Evolutionary conservation across 2,113 vertebrate genomes (phyloP).

Genomic region (Plecturocebus donacophilus): DNA sequence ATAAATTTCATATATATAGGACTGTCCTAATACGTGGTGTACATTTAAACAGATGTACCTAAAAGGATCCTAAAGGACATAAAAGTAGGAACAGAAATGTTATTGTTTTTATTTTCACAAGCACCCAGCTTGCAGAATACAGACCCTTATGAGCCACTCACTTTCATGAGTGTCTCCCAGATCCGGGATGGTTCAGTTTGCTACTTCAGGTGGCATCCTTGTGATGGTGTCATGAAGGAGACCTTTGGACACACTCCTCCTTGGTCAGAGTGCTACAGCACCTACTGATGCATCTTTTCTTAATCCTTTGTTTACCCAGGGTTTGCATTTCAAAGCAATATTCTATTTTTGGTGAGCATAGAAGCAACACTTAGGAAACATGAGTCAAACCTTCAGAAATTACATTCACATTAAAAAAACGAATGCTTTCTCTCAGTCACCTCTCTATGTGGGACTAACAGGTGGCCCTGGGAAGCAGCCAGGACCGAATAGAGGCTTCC

Average conservation of each 20-base stretch:
- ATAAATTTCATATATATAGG: not conserved
- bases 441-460: slow-evolving; percentile 36
- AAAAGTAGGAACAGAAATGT: not conserved
- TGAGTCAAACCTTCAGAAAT: not conserved
- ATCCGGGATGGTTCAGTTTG: not conserved
- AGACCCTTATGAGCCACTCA: not conserved
- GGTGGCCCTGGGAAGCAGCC: slow-evolving; percentile 57
- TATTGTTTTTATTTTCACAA: not conserved
- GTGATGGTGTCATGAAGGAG: not conserved
- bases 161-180: not conserved
- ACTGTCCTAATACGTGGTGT: not conserved
- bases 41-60: not conserved
- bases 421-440: slow-evolving; percentile 40
- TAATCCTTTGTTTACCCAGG: not conserved
- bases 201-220: not conserved
- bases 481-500: slow-evolving; percentile 53
- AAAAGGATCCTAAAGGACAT: not conserved
- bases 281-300: not conserved
- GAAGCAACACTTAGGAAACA: slow-evolving; percentile 52
- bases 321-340: not conserved
- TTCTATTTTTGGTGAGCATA: not conserved
- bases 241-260: not conserved
- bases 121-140: not conserved
- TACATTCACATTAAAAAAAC: slow-evolving; percentile 42
- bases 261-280: not conserved